Base-by-base conservation (phyloP, 2,113 vertebrate genomes). In the Cathartes aura region DNA sequence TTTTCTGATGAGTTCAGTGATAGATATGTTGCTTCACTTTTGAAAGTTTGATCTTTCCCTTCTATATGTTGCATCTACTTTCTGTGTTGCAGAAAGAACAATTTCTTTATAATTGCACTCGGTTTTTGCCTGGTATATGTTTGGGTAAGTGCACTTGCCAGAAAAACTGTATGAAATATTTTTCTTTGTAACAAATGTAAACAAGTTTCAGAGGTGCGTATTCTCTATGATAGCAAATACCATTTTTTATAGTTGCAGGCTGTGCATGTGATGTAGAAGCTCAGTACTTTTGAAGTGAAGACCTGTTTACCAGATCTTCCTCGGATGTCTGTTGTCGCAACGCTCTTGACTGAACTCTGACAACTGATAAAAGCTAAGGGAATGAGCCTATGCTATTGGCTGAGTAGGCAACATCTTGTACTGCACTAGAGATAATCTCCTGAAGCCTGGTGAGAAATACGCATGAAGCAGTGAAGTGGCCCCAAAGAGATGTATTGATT, bases 301-400 rank as follows among this genome's bases (percentile, higher is more conserved):
- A 64, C 15, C 10, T 53, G 22, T 55, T 74, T 42, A 38, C 32
- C 15, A 48, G 21, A 55, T 63, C 42, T 59, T 93, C 47, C 23
- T 72, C 11, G 2, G 30, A 20, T 85, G 20, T 29, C 40, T 38
- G 9, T 19, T 47, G 52, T 66, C 58, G 21, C 53, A 83, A 30
- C 10, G 38, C 17, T 52, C 58, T 63, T 78, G 60, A 32, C 30
- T 1, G 1, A 59, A 21, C 14, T 27, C 29, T 78, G 58, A 40
- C 43, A 88, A 34, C 29, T 34, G 36, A 29, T n/a, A 34, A 36
- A 52, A 58, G 11, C 36, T 43, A 26, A 71, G 36, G 12, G 63
- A 75, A 43, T 1, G 1, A 59, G 34, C 11, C 24, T 36, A 1
- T 30, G 36, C 47, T 27, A 3, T 19, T 6, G 15, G 6, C 18